phyloP scores from a whole-genome alignment of 2,113 vertebrate species.

The Rutilus rutilus region DNA sequence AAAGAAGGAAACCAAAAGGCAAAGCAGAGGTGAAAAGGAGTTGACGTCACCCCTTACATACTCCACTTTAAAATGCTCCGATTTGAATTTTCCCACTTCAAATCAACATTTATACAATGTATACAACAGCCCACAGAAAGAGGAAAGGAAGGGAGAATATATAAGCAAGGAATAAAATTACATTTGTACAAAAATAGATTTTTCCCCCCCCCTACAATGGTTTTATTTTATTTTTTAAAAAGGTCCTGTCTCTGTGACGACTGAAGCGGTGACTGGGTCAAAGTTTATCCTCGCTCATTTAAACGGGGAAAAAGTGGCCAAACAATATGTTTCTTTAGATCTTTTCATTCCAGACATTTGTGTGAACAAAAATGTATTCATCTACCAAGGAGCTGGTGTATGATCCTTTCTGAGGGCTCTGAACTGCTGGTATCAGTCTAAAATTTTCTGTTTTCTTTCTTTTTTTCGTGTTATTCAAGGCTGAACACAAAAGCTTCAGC shows the following conservation, averaged over 20 bases:
- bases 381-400: conserved; percentile 64
- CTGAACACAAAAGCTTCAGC: conserved; percentile 56
- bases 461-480: conserved; percentile 45
- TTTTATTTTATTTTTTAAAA: conserved; percentile 64
- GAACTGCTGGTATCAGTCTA: conserved; percentile 68
- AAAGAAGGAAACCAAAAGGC: conserved; percentile 57
- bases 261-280: conserved; percentile 75
- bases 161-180: conserved; percentile 78
- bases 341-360: conserved; percentile 23
- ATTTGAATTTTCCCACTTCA: conserved; percentile 50
- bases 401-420: conserved; percentile 51
- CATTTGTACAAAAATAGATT: conserved; percentile 85
- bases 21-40: conserved; percentile 67
- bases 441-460: conserved; percentile 57
- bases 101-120: conserved; percentile 73
- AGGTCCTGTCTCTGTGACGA: conserved; percentile 63
- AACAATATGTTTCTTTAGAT: not conserved
- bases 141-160: conserved; percentile 63
- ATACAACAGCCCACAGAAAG: conserved; percentile 71
- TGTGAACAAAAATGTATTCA: conserved; percentile 49
- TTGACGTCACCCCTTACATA: conserved; percentile 45
- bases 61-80: conserved; percentile 31
- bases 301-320: not conserved
- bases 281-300: conserved; percentile 68
- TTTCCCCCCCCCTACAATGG: conserved; percentile 59